Percentiles rank a stretch among this genome's conserved stretches.
These are phyloP conservation scores for Micromys minutus DNA, from an alignment of 2,113 vertebrate genomes.

Conservation along the genomic window DNA sequence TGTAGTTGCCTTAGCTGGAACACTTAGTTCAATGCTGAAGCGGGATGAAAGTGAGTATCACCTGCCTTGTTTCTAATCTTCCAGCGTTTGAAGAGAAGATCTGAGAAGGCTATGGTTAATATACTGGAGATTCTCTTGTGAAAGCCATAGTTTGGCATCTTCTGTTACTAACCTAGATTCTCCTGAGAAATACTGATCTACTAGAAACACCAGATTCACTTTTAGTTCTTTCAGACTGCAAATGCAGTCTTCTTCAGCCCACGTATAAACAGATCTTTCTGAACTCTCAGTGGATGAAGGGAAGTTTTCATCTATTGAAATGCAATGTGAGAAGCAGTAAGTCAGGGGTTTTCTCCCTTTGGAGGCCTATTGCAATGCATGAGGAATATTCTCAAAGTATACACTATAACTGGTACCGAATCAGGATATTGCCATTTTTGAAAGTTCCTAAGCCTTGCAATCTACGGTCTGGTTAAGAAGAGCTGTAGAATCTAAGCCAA, in stretches of 20 bases:
- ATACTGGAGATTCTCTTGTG: background rate
- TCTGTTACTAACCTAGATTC: slow-evolving; percentile 14
- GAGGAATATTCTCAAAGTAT: background rate
- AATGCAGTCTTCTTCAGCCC: background rate
- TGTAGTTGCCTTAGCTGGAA: background rate
- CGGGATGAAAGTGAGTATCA: background rate
- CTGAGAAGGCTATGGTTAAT: background rate
- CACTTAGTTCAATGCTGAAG: background rate
- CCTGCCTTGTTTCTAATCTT: background rate
- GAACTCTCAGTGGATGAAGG: background rate
- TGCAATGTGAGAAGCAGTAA: background rate
- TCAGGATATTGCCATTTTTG: background rate
- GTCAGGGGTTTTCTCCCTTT: background rate
- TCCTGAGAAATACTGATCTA: background rate
- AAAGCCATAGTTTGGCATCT: background rate
- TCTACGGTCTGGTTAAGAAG: background rate
- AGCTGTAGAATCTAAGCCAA: background rate
- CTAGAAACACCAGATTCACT: background rate
- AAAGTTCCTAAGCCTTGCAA: background rate
- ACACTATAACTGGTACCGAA: background rate
- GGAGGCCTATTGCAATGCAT: background rate
- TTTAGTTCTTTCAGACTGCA: slow-evolving; percentile 1
- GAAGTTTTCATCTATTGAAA: background rate
- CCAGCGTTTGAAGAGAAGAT: slow-evolving; percentile 4
- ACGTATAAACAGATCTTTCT: background rate